Conservation (phyloP, 2,113 vertebrate species). For the Podocnemis expansa region DNA sequence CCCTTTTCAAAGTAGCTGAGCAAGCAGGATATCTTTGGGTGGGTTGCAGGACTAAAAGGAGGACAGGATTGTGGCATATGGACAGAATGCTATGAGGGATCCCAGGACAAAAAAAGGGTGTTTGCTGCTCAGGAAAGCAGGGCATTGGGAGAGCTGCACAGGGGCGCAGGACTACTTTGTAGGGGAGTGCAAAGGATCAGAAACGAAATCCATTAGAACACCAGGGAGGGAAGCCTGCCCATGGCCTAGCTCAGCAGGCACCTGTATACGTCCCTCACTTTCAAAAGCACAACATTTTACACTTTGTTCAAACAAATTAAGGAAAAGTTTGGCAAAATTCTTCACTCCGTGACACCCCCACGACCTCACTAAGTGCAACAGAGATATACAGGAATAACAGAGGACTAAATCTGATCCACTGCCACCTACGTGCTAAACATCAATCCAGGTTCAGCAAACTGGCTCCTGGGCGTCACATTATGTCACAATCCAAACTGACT, state of each 20-base stretch:
- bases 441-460: background rate
- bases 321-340: background rate
- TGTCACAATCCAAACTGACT: background rate
- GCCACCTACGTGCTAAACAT: background rate
- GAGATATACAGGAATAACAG: background rate
- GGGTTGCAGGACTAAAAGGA: background rate
- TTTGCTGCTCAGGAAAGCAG: background rate
- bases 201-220: background rate
- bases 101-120: background rate
- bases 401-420: background rate
- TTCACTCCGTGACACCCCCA: background rate
- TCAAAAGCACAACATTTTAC: background rate
- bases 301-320: background rate
- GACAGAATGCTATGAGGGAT: accelerated
- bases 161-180: accelerated
- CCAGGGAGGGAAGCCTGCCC: background rate
- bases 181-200: background rate
- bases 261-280: background rate
- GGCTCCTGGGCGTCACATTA: background rate
- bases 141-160: accelerated
- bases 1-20: background rate
- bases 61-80: background rate
- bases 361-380: background rate
- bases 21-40: background rate
- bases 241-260: background rate